Evolutionary conservation across 2,797 vertebrate species (phyloP).

Genomic region (Clarias platycephalus): DNA sequence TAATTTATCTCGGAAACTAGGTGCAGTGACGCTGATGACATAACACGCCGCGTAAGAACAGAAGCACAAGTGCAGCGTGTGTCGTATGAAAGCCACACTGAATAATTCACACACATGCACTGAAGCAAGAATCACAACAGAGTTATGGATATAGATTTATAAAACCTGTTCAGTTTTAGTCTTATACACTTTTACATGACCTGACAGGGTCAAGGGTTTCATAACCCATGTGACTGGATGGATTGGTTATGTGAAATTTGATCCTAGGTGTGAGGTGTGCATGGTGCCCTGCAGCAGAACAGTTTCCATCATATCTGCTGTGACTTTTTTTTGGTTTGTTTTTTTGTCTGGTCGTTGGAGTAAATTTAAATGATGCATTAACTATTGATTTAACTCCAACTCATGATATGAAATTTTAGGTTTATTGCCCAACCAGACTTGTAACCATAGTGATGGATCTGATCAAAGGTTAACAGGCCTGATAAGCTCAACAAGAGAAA

Average conservation of each 20-base stretch:
- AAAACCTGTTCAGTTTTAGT: neutral
- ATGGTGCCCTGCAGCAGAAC: neutral
- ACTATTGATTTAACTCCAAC: neutral
- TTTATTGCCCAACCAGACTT: neutral
- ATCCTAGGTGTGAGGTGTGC: neutral
- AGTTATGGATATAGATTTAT: neutral
- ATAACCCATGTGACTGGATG: neutral
- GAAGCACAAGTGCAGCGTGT: slow-evolving; percentile 51
- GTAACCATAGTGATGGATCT: neutral
- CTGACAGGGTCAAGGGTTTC: neutral
- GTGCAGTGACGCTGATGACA: slow-evolving; percentile 59
- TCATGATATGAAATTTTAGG: neutral
- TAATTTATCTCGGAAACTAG: slow-evolving; percentile 79
- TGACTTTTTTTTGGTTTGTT: neutral
- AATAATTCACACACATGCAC: slow-evolving; percentile 68
- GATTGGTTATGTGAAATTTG: neutral
- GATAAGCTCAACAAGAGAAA: neutral
- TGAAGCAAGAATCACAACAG: neutral
- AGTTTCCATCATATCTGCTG: neutral
- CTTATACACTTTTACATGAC: neutral
- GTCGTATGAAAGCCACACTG: slow-evolving; percentile 66
- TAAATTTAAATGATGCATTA: neutral
- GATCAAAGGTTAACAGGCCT: neutral
- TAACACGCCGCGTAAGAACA: slow-evolving; percentile 31
- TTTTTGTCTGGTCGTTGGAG: too few species aligned